phyloP scores from a whole-genome alignment of 2,113 vertebrate genomes.

The Dendrocopos noguchii region DNA sequence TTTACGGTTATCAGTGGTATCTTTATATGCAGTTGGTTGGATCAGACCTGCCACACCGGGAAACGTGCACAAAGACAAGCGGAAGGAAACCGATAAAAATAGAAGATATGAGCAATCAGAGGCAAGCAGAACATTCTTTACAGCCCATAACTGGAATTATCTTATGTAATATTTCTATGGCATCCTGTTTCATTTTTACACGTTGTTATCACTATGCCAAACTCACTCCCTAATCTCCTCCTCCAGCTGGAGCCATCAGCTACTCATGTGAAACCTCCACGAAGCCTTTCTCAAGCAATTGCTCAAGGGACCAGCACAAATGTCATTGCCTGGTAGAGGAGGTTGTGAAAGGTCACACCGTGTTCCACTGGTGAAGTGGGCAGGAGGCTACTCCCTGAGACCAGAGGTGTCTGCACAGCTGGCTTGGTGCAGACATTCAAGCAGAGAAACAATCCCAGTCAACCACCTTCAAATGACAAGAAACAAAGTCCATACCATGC shows the following conservation, averaged over 20 bases:
- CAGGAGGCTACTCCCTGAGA: neutral
- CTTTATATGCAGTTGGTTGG: constrained; percentile 37
- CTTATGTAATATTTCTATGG: neutral
- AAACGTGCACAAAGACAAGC: constrained; percentile 16
- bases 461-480: neutral
- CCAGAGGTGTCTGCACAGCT: neutral
- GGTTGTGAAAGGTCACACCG: neutral
- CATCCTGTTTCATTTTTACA: constrained; percentile 49
- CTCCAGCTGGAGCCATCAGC: neutral
- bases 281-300: neutral
- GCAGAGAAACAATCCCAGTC: neutral
- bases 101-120: constrained; percentile 38
- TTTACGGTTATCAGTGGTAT: constrained; percentile 13
- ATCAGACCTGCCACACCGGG: constrained; percentile 29
- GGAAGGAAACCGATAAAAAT: constrained; percentile 43
- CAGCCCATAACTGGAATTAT: neutral
- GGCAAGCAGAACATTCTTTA: constrained; percentile 46
- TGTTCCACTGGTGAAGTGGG: fast-evolving
- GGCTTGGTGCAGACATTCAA: neutral
- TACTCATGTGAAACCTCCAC: neutral
- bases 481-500: neutral
- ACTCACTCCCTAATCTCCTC: neutral
- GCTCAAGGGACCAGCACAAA: neutral
- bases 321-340: neutral
- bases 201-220: neutral